Percentiles rank a stretch among this genome's conserved stretches.
Conservation (phyloP, 2,797 vertebrate genomes). For the Lacerta viridis region DNA sequence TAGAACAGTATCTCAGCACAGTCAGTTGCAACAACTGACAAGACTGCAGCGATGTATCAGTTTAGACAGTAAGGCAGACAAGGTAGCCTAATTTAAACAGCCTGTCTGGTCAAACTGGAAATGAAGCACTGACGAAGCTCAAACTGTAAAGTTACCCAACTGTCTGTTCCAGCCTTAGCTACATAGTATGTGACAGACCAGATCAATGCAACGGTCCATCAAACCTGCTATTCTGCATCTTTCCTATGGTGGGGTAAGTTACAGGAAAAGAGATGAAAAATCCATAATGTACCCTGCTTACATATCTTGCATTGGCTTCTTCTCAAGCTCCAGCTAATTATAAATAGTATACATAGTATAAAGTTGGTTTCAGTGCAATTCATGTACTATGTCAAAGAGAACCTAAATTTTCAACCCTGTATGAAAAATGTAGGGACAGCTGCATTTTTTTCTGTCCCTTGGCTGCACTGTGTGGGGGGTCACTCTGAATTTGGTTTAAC, state of each 20-base stretch:
- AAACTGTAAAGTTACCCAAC: not conserved
- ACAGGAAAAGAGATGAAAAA: slow-evolving; percentile 3
- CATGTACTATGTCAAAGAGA: not conserved
- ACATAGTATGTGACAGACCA: not conserved
- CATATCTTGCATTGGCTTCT: not conserved
- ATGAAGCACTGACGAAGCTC: slow-evolving; percentile 4
- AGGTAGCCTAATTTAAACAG: slow-evolving; percentile 8
- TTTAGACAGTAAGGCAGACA: slow-evolving; percentile 1
- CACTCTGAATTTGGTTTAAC: not conserved
- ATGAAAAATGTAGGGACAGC: not conserved
- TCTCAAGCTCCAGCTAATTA: not conserved
- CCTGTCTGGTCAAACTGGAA: slow-evolving; percentile 15
- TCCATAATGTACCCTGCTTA: not conserved
- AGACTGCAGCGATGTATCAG: not conserved
- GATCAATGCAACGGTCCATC: not conserved
- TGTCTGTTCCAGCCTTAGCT: not conserved
- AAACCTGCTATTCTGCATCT: not conserved
- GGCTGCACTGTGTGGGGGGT: not conserved
- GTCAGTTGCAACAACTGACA: not conserved
- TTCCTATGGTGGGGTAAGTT: not conserved
- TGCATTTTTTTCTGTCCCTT: not conserved
- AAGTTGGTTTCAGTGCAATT: not conserved
- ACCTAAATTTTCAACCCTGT: not conserved
- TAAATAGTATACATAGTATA: not conserved
- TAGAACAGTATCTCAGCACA: not conserved